Evolutionary conservation across 2,797 vertebrate genomes (phyloP).

Genomic region (Tokudaia tokunoshimensis): DNA sequence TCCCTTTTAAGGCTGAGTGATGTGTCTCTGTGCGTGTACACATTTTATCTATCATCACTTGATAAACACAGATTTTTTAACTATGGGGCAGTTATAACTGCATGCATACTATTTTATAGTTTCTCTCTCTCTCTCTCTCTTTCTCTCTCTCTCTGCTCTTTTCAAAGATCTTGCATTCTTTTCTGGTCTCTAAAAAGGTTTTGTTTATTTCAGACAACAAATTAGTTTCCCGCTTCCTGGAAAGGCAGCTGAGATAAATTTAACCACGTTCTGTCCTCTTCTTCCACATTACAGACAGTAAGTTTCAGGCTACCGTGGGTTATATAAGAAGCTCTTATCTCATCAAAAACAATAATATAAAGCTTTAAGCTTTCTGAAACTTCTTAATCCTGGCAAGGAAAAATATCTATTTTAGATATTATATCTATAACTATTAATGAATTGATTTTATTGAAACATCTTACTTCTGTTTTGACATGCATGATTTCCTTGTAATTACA

Average conservation of each 20-base stretch:
- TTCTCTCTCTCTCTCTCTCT: background rate
- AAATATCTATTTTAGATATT: background rate
- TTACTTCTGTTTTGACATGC: background rate
- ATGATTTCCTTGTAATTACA: background rate
- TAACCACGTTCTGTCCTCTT: background rate
- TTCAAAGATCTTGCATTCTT: background rate
- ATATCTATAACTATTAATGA: background rate
- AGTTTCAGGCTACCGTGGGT: background rate
- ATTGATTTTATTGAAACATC: background rate
- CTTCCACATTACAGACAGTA: background rate
- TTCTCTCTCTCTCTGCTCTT: background rate
- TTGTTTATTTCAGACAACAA: background rate
- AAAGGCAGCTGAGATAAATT: background rate
- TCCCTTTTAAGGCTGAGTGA: background rate
- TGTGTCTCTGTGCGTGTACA: background rate
- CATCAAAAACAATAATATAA: background rate
- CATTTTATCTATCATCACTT: background rate
- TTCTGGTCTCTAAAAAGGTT: background rate
- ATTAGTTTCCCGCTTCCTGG: background rate
- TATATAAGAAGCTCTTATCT: background rate
- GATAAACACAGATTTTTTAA: background rate
- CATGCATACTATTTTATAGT: background rate
- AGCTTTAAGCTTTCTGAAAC: background rate
- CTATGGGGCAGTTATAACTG: background rate
- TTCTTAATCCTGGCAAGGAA: background rate